phyloP scores from a whole-genome alignment of 2,888 invertebrate species.

The Cetonia aurata region DNA sequence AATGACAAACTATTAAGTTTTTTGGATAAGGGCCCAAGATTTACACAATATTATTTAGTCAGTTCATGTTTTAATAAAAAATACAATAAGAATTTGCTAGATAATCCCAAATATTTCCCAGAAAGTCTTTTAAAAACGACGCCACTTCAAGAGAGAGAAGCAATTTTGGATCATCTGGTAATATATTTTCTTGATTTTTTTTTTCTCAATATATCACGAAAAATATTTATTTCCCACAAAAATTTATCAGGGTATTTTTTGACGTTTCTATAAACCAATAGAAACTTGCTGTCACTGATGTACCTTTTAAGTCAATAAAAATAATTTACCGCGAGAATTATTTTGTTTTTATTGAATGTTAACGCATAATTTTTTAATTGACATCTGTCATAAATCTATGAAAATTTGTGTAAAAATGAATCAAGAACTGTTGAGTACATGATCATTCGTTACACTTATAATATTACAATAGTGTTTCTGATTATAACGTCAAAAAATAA shows the following conservation, averaged over 20 bases:
- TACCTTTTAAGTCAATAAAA: background rate
- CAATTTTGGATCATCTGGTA: slow-evolving; percentile 27
- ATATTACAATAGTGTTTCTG: no score
- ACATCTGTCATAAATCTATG: no score
- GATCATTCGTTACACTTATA: no score
- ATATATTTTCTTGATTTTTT: background rate
- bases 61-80: slow-evolving; percentile 22
- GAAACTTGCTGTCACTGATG: no score
- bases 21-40: background rate
- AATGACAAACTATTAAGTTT: background rate
- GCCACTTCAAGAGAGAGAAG: slow-evolving; percentile 19
- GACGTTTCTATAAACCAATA: background rate
- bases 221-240: no score
- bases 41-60: slow-evolving; percentile 15
- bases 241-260: background rate
- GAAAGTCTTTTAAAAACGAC: slow-evolving; percentile 17
- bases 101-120: slow-evolving; percentile 20
- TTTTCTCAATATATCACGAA: no score
- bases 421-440: no score
- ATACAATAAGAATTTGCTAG: slow-evolving; percentile 20
- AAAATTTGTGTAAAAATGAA: no score
- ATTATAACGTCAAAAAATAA: no score
- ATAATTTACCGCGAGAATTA: no score
- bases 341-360: no score
- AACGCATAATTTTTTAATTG: no score